A percentile compares a stretch with the other conserved stretches of the same genome.
Conservation (phyloP, 35 echinoderm and acorn worm genomes). For the Chiridota heheva region DNA sequence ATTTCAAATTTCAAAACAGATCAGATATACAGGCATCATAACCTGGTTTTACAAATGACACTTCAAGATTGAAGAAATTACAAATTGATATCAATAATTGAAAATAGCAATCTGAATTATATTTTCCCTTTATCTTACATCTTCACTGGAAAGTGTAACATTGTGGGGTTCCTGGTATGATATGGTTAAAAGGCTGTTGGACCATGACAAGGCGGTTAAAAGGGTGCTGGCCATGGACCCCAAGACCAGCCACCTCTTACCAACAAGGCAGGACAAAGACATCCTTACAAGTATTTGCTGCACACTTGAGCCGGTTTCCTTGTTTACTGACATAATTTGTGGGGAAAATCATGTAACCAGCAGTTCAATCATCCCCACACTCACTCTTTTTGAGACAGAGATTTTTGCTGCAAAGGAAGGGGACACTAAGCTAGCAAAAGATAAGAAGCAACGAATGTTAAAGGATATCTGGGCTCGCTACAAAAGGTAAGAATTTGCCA, state of each 20-base stretch:
- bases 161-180: slow-evolving; percentile 5
- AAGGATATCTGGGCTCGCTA: neutral
- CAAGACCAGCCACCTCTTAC: neutral
- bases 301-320: neutral
- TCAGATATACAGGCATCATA: no score
- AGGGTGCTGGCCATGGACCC: neutral
- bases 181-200: slow-evolving; percentile 16
- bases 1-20: no score
- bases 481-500: neutral
- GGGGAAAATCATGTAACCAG: slow-evolving; percentile 19
- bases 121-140: no score
- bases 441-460: slow-evolving; percentile 8
- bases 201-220: slow-evolving; percentile 5
- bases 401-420: slow-evolving; percentile 9
- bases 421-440: neutral
- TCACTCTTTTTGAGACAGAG: slow-evolving; percentile 11
- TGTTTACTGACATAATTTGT: slow-evolving; percentile 22
- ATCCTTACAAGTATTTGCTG: neutral
- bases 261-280: slow-evolving; percentile 12
- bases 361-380: slow-evolving; percentile 7
- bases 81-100: no score
- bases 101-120: no score
- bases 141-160: slow-evolving; percentile 9
- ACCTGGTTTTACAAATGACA: no score
- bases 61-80: no score